Evolutionary conservation across 2,888 invertebrate species (phyloP).

Genomic region (Ochropleura plecta): DNA sequence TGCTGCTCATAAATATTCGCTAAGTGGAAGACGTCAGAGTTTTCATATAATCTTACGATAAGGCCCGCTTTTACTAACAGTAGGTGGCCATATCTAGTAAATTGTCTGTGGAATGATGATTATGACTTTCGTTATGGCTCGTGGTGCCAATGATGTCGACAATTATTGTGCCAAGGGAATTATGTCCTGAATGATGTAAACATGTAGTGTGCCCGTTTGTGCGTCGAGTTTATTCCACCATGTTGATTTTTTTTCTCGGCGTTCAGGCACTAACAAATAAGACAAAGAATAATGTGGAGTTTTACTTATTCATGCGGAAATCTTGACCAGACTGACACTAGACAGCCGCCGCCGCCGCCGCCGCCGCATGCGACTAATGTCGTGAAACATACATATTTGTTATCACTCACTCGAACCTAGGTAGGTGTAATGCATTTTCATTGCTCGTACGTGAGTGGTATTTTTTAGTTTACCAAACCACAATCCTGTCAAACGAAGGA

Average conservation of each 20-base stretch:
- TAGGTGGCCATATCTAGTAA: no score
- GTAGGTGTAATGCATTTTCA: no score
- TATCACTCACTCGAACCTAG: neutral
- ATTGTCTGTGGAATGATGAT: no score
- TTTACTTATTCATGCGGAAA: constrained; percentile 3
- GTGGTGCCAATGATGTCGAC: no score
- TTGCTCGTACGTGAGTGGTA: neutral
- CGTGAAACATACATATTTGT: neutral
- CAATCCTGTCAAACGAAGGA: neutral
- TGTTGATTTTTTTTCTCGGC: no score
- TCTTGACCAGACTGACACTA: neutral
- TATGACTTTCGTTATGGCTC: no score
- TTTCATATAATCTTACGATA: neutral
- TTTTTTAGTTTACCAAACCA: neutral
- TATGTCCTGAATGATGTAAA: no score
- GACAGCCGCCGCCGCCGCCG: constrained; percentile 6
- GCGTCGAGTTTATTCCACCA: no score
- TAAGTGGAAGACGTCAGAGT: constrained; percentile 25
- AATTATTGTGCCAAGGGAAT: no score
- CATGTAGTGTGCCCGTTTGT: no score
- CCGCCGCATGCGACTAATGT: neutral
- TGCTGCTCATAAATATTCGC: constrained; percentile 49
- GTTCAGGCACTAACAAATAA: no score
- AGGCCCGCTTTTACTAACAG: no score
- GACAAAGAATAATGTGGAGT: neutral